Evolutionary conservation across 2,797 vertebrate genomes (phyloP).

Genomic region (Acropternis orthonyx): DNA sequence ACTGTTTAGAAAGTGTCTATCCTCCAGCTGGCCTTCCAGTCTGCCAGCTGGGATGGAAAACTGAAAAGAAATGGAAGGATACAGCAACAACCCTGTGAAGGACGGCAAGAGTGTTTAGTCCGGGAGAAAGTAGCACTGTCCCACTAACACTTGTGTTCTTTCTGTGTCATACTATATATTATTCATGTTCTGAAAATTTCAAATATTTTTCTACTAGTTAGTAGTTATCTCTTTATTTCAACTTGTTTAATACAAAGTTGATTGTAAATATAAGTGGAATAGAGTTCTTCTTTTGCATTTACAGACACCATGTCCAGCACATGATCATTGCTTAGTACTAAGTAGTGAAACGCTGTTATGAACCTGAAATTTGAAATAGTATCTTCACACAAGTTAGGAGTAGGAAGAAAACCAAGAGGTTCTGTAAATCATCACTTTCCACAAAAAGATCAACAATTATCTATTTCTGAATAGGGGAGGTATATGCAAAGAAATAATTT

Average conservation of each 20-base stretch:
- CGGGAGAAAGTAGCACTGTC: not conserved
- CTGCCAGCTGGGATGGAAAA: not conserved
- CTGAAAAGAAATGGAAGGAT: not conserved
- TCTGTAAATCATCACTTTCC: not conserved
- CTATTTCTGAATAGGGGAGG: rapidly evolving
- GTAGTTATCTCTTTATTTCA: not conserved
- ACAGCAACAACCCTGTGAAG: not conserved
- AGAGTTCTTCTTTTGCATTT: not conserved
- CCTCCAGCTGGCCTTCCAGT: not conserved
- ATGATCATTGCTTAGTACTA: not conserved
- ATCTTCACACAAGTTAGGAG: not conserved
- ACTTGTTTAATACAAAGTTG: not conserved
- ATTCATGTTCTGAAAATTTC: not conserved
- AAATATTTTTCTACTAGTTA: not conserved
- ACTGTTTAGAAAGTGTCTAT: not conserved
- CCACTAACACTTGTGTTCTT: not conserved
- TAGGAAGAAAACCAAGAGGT: not conserved
- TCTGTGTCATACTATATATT: not conserved
- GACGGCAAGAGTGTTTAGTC: not conserved
- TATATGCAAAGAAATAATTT: not conserved
- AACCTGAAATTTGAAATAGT: not conserved
- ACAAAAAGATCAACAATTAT: not conserved
- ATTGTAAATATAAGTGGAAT: not conserved
- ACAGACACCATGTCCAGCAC: not conserved
- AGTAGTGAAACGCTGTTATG: not conserved